These are phyloP conservation scores for Argopecten irradians DNA, from an alignment of 1,140 invertebrate genomes.

Conservation along the genomic window DNA sequence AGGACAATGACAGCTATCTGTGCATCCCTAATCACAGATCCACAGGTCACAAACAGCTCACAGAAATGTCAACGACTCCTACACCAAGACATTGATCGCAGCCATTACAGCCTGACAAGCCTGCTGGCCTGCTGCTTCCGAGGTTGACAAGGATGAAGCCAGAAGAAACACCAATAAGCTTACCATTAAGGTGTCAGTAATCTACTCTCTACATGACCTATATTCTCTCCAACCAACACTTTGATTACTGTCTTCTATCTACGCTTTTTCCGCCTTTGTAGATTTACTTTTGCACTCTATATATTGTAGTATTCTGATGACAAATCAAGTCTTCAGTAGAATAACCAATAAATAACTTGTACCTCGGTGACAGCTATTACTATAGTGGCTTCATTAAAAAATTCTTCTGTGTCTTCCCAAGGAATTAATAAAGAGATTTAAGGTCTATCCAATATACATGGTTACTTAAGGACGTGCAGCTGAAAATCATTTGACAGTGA, in stretches of 20 bases:
- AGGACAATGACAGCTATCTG: background rate
- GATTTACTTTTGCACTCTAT: too few species aligned
- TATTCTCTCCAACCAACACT: background rate
- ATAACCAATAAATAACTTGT: too few species aligned
- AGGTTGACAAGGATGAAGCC: background rate
- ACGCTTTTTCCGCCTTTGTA: background rate
- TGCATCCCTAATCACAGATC: background rate
- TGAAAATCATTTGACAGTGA: too few species aligned
- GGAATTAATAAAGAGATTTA: too few species aligned
- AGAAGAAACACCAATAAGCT: conserved; percentile 21
- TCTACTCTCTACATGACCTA: background rate
- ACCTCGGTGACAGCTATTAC: too few species aligned
- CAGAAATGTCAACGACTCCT: conserved; percentile 2
- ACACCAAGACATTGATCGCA: background rate
- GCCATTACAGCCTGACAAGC: background rate
- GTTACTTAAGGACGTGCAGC: too few species aligned
- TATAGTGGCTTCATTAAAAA: too few species aligned
- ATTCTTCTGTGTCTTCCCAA: too few species aligned
- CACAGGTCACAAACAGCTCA: background rate
- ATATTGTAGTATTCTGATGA: too few species aligned
- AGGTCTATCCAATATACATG: too few species aligned
- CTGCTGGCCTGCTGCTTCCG: background rate
- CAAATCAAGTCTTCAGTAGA: too few species aligned
- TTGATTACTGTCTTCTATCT: background rate
- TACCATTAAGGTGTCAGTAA: conserved; percentile 1